phyloP scores from a whole-genome alignment of 2,797 vertebrate genomes.

The Remorina albescens region DNA sequence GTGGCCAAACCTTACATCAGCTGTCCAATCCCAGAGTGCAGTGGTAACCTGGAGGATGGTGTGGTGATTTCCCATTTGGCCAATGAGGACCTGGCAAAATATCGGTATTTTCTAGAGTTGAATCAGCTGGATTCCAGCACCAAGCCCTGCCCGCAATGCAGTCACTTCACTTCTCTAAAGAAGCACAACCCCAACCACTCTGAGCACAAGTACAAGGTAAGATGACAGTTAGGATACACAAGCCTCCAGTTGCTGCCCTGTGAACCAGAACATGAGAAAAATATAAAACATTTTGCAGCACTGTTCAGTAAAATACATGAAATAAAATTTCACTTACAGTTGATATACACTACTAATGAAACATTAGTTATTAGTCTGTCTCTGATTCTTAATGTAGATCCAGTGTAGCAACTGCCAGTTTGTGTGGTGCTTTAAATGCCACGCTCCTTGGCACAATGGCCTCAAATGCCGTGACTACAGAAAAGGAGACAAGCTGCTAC shows the following conservation, averaged over 20 bases:
- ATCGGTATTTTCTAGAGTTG: constrained; percentile 96
- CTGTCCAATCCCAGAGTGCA: constrained; percentile 96
- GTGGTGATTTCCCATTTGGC: constrained; percentile 90
- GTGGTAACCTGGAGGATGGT: constrained; percentile 92
- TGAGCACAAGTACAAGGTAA: constrained; percentile 97
- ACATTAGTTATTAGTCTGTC: not conserved
- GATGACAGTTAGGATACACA: not conserved
- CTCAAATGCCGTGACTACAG: constrained; percentile 97
- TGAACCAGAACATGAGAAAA: not conserved
- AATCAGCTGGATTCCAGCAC: constrained; percentile 95
- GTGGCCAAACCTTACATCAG: constrained; percentile 90
- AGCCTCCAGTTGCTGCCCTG: not conserved
- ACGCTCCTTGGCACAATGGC: constrained; percentile 97
- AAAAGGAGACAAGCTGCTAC: constrained; percentile 96
- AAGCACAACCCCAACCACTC: constrained; percentile 87
- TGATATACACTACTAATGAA: not conserved
- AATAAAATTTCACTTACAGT: not conserved
- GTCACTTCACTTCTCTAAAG: constrained; percentile 94
- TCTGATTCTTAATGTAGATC: constrained; percentile 82
- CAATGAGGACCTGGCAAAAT: constrained; percentile 92
- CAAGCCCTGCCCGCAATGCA: constrained; percentile 98
- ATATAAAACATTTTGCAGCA: not conserved
- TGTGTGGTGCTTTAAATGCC: constrained; percentile 99
- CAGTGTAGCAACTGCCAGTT: constrained; percentile 97
- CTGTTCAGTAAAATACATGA: not conserved